Percentiles rank a stretch among this genome's conserved stretches.
These are phyloP conservation scores for Strix aluco DNA, from an alignment of 2,113 vertebrate genomes.

Conservation along the genomic window DNA sequence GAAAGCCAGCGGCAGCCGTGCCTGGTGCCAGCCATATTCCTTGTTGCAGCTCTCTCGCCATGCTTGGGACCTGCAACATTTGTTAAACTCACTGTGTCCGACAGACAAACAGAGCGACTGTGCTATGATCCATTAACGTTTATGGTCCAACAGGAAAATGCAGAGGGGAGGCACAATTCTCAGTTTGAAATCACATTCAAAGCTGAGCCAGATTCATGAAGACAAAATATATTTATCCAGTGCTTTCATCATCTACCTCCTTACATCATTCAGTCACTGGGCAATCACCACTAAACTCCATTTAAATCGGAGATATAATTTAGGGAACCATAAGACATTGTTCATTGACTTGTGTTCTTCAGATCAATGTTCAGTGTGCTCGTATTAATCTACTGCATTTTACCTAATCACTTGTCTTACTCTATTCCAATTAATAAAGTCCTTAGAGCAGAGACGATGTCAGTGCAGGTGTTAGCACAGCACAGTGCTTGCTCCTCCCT, in stretches of 20 bases:
- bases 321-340: constrained; percentile 1
- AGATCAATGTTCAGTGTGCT: constrained; percentile 1
- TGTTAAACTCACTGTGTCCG: not conserved
- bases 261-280: not conserved
- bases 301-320: not conserved
- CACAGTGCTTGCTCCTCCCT: not conserved
- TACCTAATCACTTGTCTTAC: constrained; percentile 1
- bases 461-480: not conserved
- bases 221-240: not conserved
- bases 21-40: not conserved
- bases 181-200: not conserved
- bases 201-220: not conserved
- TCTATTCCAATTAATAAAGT: not conserved
- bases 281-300: not conserved
- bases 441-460: not conserved
- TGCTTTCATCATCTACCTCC: not conserved
- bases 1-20: not conserved
- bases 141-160: not conserved
- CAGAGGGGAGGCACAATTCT: not conserved
- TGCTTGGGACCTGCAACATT: not conserved
- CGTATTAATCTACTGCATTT: not conserved
- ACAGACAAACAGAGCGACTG: not conserved
- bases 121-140: not conserved
- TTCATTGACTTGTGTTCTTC: constrained; percentile 17
- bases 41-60: not conserved